Conservation (phyloP, 1,140 invertebrate species). For the Schmidtea mediterranea region DNA sequence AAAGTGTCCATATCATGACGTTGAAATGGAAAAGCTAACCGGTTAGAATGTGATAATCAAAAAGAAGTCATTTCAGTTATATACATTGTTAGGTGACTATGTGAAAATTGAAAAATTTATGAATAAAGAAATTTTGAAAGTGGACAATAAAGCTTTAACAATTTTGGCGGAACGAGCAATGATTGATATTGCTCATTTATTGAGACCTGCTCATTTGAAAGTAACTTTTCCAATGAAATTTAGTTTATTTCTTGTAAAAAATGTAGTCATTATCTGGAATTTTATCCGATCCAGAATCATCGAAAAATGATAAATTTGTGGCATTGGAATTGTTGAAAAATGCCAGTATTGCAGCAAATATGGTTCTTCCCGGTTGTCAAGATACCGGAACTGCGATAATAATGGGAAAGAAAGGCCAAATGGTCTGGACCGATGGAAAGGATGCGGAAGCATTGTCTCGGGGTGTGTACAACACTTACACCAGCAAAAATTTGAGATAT, state of each 20-base stretch:
- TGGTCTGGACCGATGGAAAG: slow-evolving; percentile 19
- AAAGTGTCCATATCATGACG: slow-evolving; percentile 12
- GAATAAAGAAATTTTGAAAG: slow-evolving; percentile 17
- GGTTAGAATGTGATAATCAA: neutral
- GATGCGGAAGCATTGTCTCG: slow-evolving; percentile 22
- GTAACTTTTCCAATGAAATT: slow-evolving; percentile 9
- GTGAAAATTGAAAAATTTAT: slow-evolving; percentile 23
- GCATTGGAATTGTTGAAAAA: slow-evolving; percentile 28
- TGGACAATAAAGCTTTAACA: slow-evolving; percentile 22
- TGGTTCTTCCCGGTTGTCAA: slow-evolving; percentile 27
- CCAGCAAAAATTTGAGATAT: slow-evolving; percentile 22
- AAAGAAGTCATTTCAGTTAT: neutral
- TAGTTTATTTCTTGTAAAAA: too few species aligned
- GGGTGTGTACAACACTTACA: slow-evolving; percentile 27
- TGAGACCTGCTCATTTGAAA: slow-evolving; percentile 23
- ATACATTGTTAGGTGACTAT: slow-evolving; percentile 18
- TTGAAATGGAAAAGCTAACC: neutral
- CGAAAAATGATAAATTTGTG: slow-evolving; percentile 26
- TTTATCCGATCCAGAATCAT: slow-evolving; percentile 23
- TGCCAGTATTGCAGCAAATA: slow-evolving; percentile 25
- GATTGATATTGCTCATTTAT: slow-evolving; percentile 24
- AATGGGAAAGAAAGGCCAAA: slow-evolving; percentile 29
- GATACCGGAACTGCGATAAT: slow-evolving; percentile 28
- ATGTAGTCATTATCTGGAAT: slow-evolving; percentile 25
- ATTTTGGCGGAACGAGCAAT: slow-evolving; percentile 22